Percentiles rank a stretch among this genome's conserved stretches.
Conservation (phyloP, 1,140 invertebrate species). For the Mya arenaria region DNA sequence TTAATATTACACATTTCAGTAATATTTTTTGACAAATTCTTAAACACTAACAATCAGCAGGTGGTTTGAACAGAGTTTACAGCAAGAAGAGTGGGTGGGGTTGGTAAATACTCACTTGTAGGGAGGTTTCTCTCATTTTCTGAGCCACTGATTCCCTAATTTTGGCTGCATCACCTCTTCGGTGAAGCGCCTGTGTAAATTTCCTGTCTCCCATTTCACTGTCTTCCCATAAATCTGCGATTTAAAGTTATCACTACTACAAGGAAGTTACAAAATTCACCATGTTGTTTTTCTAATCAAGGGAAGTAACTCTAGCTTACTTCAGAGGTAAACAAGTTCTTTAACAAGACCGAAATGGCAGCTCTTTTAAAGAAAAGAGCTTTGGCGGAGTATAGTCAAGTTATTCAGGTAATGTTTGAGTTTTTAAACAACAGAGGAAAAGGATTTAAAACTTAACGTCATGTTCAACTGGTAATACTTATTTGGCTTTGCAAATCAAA, state of each 20-base stretch:
- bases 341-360: constrained; percentile 85
- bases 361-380: constrained; percentile 90
- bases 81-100: constrained; percentile 21
- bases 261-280: constrained; percentile 35
- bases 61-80: constrained; percentile 9
- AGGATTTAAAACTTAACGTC: no score
- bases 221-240: not conserved
- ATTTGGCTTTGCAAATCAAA: no score
- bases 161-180: constrained; percentile 61
- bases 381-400: constrained; percentile 88
- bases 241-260: not conserved
- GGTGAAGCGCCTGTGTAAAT: constrained; percentile 60
- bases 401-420: constrained; percentile 85
- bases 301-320: constrained; percentile 20
- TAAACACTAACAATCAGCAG: not conserved
- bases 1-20: no score
- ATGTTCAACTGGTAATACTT: no score
- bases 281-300: constrained; percentile 43
- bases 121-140: constrained; percentile 58
- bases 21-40: no score
- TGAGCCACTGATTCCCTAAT: constrained; percentile 63
- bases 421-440: no score
- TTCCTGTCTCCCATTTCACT: constrained; percentile 53
- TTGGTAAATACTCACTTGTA: constrained; percentile 60
- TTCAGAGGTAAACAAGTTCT: no score